phyloP scores from a whole-genome alignment of 2,797 vertebrate species.

The Syngnathus rostellatus region DNA sequence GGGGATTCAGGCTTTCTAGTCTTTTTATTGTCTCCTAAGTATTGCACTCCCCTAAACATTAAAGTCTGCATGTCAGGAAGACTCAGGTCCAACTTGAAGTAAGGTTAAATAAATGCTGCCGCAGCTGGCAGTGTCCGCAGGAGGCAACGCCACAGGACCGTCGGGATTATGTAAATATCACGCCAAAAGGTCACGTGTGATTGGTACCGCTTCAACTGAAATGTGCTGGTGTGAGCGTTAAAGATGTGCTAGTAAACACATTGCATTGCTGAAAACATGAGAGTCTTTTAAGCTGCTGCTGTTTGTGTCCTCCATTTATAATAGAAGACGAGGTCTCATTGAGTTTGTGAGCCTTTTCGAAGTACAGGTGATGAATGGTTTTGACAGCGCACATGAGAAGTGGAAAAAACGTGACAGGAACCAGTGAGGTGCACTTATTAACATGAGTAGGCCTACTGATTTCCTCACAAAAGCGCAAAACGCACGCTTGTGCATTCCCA shows the following conservation, averaged over 20 bases:
- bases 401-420: constrained; percentile 25
- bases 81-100: constrained; percentile 26
- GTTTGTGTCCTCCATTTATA: constrained; percentile 12
- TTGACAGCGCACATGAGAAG: constrained; percentile 45
- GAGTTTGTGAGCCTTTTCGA: constrained; percentile 41
- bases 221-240: constrained; percentile 25
- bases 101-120: constrained; percentile 49
- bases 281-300: background rate
- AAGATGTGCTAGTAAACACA: background rate
- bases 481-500: background rate
- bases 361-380: constrained; percentile 57
- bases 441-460: background rate
- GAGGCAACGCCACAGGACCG: constrained; percentile 42
- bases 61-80: constrained; percentile 36
- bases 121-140: constrained; percentile 40
- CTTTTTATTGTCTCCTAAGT: constrained; percentile 34
- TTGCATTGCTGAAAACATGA: background rate
- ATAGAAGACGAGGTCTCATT: constrained; percentile 29
- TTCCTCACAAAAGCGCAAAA: background rate
- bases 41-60: constrained; percentile 31
- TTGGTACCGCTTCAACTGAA: constrained; percentile 31
- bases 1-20: background rate
- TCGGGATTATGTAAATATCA: constrained; percentile 62
- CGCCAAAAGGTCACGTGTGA: constrained; percentile 53
- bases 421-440: background rate